phyloP scores from a whole-genome alignment of 2,888 invertebrate genomes.

The Pediacus dermestoides region DNA sequence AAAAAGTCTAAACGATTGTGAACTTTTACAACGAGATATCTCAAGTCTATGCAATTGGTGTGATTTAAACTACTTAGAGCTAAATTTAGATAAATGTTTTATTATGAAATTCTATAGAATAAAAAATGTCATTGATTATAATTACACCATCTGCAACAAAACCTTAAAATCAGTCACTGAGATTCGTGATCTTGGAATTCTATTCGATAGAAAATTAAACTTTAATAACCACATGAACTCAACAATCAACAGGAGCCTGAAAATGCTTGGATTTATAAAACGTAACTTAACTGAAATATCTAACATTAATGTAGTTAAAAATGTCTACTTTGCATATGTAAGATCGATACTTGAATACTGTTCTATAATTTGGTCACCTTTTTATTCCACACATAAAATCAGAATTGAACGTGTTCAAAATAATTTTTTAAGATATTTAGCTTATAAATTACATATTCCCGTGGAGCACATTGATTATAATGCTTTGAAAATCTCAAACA shows the following conservation, averaged over 20 bases:
- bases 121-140: too few relatives aligned
- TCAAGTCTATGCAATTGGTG: background rate
- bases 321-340: background rate
- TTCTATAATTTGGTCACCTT: background rate
- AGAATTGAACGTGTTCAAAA: background rate
- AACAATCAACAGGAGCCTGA: background rate
- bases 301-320: background rate
- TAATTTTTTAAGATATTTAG: background rate
- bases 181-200: background rate
- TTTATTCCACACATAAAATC: background rate
- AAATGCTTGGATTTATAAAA: background rate
- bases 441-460: too few relatives aligned
- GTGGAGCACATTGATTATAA: too few relatives aligned
- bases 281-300: background rate
- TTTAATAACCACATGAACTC: background rate
- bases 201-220: background rate
- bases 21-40: background rate
- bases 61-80: background rate
- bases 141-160: background rate
- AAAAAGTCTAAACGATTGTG: background rate
- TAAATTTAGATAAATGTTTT: slow-evolving; percentile 1
- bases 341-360: background rate
- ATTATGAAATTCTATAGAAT: background rate
- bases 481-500: too few relatives aligned
- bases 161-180: background rate